Base-by-base conservation (phyloP, 2,888 invertebrate species). In the Mactromeris polynyma region DNA sequence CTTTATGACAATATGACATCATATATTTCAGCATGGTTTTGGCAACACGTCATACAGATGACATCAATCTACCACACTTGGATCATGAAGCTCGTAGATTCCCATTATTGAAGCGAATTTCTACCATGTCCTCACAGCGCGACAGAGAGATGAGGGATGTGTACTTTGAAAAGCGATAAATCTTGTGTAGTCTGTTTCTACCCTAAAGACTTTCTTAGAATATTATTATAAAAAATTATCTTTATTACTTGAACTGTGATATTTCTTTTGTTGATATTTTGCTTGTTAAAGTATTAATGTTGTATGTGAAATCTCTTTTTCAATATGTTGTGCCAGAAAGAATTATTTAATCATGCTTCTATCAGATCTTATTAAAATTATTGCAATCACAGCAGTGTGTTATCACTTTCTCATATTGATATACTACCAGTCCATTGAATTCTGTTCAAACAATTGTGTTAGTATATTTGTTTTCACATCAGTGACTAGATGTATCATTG, bases 81-180 rank as follows among this genome's bases (percentile, higher is more conserved):
- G 93, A 94, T 2, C 94, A 95, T 73, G 90, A 93, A 33, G 94
- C 96, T 0, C 88, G 94, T 17, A 89, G 96, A 73, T 83, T 89
- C 36, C 95, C 95, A 26, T 88, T 95, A 26, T 86, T 95, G 26
- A 93, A 93, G 54, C 83, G 92, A 1, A 81, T 92, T 11, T 90
- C 92, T 11, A 90, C 94, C 9, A 91, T 90, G 78, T 94, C 95
- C 26, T 93, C 94, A 33, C 94, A 94, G 81, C 88, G 94, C 69
- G 96, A 96, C 79, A 84, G 96, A 81, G 95, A 94, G 81, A 96
- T 96, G 95, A 93, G 96, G 79, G 96, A 96, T 92, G 95, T 95
- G 2, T 86, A 91, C 83, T 96, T 96, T 92, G 96, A 96, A 90
- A 95, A 94, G 90, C 92, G 96, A 91, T 96, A 94, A 94, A 33